Base-by-base conservation (phyloP, 1,140 invertebrate genomes). In the Drosophila funebris region DNA sequence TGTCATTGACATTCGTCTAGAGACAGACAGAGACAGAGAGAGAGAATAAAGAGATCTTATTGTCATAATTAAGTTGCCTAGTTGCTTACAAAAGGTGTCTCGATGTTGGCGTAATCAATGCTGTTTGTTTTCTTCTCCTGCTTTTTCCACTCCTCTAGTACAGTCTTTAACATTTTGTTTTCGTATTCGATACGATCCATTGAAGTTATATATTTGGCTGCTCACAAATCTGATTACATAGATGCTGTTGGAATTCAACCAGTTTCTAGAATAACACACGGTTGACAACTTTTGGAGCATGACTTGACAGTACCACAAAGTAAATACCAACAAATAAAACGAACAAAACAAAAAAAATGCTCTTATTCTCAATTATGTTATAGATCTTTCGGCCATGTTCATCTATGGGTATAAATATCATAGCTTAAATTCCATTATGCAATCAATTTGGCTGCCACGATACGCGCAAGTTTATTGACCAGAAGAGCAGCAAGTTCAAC, bases 321-420 rank as follows among this genome's bases (percentile, higher is more conserved):
- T 8, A 14, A 39, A 29, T 9, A 29, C 20, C 44, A 57, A 44
- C 14, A 44, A 60, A 33, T 37, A 48, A 13, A 14, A 39, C 53
- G 24, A 46, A 56, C 14, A 2, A 44, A 36, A 20, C 27, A 22
- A 53, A 72, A 80, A 77, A 81, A 85, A 87, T 87, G 83, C 83
- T 88, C 84, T 88, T 88, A 88, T 88, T 88, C 84, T 88, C 83
- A 88, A 88, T 88, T 88, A 88, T 89, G 83, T 69, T 88, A 88
- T 88, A 76, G 79, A 83, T 78, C 77, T 73, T 71, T 73, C 52
- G 64, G 48, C 33, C 44, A 52, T 29, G 41, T 48, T 18, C 22
- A 37, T 20, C 22, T 44, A 36, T 63, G 11, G 41, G 16, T 16
- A 56, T 43, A 44, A 46, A 70, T 70, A 37, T 69, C n/a, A n/a